Conservation (phyloP, 1,140 invertebrate genomes). For the Diabrotica undecimpunctata region DNA sequence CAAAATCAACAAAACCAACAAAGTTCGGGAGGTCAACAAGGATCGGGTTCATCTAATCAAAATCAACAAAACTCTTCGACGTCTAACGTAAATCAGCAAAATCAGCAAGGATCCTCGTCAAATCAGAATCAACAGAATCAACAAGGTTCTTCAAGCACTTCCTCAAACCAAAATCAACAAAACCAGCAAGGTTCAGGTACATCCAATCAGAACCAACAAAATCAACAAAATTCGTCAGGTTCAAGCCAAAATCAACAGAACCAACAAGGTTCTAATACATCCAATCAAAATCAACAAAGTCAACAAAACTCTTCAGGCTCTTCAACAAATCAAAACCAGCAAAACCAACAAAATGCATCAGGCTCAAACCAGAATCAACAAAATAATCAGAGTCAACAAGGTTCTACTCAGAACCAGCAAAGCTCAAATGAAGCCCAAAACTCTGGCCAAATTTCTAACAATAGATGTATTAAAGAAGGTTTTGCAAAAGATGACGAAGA, state of each 20-base stretch:
- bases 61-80: constrained; percentile 6
- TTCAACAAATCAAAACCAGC: constrained; percentile 7
- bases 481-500: constrained; percentile 51
- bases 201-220: neutral
- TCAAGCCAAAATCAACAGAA: constrained; percentile 23
- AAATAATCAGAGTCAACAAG: constrained; percentile 17
- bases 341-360: constrained; percentile 14
- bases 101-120: constrained; percentile 15
- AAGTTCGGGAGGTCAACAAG: constrained; percentile 14
- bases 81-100: neutral
- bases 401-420: constrained; percentile 20
- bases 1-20: constrained; percentile 19
- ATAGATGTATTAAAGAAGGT: constrained; percentile 55
- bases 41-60: constrained; percentile 10
- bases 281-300: constrained; percentile 8
- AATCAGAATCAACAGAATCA: constrained; percentile 29
- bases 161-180: constrained; percentile 21
- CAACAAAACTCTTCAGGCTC: constrained; percentile 15
- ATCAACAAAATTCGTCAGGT: constrained; percentile 5
- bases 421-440: neutral
- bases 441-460: neutral
- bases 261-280: constrained; percentile 25
- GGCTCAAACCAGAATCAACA: constrained; percentile 27
- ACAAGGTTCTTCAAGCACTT: constrained; percentile 18
- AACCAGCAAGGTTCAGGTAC: constrained; percentile 23